Evolutionary conservation across 2,888 invertebrate genomes (phyloP), one percentile per base, ranked within the genome.

Genomic region (Doris montereyensis): DNA sequence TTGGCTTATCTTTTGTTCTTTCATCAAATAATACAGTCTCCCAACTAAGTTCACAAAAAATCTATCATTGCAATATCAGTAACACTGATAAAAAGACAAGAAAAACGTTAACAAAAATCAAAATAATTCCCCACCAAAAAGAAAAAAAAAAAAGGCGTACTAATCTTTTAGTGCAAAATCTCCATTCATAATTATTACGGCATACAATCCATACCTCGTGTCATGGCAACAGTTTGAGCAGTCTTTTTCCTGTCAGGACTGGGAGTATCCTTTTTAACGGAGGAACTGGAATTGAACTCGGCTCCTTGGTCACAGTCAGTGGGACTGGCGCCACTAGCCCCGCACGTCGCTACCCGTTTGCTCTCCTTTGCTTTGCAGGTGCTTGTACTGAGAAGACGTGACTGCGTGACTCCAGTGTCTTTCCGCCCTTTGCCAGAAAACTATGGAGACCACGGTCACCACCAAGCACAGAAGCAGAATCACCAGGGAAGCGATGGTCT

Each of bases 391-490:
- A 28, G n/a, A 30, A 72, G 35, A 72, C 0, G 68, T n/a, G 30
- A 52, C 13, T 52, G 8, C 52, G 8, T 70, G 57, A 10, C 10
- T 5, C 1, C 35, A 30, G 8, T 82, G 81, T 34, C 81, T 73
- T 32, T 81, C 86, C 89, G 95, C 95, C 52, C 97, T 93, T 88
- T 96, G 95, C 91, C 96, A 96, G 78, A 97, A 91, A 35, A 97
- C 94, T 79, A 97, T 92, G 87, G 96, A 95, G 0, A 95, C 95
- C 2, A 95, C 93, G 0, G 96, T 95, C 71, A 96, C 95, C 94
- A 91, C 3, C 89, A 92, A 83, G 77, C 88, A 88, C n/a, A 88
- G 4, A 0, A 82, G n/a, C 24, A 91, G 80, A 17, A 90, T 82
- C 0, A 87, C 75, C 13, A 85, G 80, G 0, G 88, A 88, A 17